These are phyloP conservation scores for Aplysina aerophoba DNA, from an alignment of 37 sponge, comb jelly and placozoan genomes.

Conservation along the genomic window DNA sequence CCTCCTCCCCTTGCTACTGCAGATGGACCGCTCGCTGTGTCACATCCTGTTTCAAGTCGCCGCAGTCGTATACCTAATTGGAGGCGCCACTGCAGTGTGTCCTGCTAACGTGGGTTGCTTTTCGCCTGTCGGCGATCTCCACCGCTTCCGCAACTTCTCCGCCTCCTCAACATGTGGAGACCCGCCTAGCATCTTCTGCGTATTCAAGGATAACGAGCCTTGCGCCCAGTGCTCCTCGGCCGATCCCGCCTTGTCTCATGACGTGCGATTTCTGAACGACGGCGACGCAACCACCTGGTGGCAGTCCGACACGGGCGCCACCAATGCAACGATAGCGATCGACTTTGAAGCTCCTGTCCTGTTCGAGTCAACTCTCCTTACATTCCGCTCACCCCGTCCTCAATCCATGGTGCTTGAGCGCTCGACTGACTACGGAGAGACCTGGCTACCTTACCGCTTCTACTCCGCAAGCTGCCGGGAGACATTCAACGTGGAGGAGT, in stretches of 20 bases:
- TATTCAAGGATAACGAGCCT: slow-evolving; percentile 38
- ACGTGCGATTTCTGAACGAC: slow-evolving; percentile 55
- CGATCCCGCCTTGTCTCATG: background rate
- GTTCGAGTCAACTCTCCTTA: slow-evolving; percentile 43
- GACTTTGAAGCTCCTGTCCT: slow-evolving; percentile 64
- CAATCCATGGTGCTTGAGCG: slow-evolving; percentile 67
- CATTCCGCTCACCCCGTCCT: slow-evolving; percentile 54
- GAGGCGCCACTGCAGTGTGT: too few relatives aligned
- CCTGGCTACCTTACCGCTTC: slow-evolving; percentile 67
- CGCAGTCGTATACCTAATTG: too few relatives aligned
- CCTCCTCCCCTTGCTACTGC: too few relatives aligned
- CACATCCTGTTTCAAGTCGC: too few relatives aligned
- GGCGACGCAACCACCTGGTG: slow-evolving; percentile 44
- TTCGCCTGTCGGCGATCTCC: background rate
- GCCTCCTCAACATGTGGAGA: slow-evolving; percentile 46
- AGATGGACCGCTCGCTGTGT: too few relatives aligned
- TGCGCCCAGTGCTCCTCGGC: background rate
- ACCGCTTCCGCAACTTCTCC: background rate
- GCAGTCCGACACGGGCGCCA: slow-evolving; percentile 19
- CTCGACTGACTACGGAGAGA: slow-evolving; percentile 58
- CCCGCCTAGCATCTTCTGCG: slow-evolving; percentile 40
- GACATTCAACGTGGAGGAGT: slow-evolving; percentile 30
- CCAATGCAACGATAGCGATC: slow-evolving; percentile 34
- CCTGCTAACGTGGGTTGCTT: background rate
- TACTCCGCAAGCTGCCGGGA: slow-evolving; percentile 53